Base-by-base conservation (phyloP, 2,113 vertebrate species). In the Cyprinodon tularosa region DNA sequence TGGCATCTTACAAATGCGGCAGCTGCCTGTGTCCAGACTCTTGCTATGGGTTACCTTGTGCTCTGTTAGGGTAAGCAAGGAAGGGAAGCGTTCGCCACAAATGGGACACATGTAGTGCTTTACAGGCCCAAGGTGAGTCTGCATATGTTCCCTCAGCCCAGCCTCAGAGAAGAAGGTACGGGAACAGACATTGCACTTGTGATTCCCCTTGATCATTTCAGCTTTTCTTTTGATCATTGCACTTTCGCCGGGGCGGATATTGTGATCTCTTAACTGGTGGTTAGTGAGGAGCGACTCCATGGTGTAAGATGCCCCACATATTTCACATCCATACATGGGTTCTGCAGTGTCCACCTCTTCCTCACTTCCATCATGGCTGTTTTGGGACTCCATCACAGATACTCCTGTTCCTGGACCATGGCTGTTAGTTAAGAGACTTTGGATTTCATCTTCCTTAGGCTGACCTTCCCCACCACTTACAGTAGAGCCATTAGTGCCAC, bases 101-200 rank as follows among this genome's bases (percentile, higher is more conserved):
- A 99, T 99, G 12, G 98, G 98, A 89, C 98, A 99, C 98, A 99
- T 99, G 83, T 99, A 99, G 92, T 99, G 98, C 91, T 99, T 99
- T 84, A 98, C 98, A 9, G 98, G 98, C 79, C 98, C 98, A 76
- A 98, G 93, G 95, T 99, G 98, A 40, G 98, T 99, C 92, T 99
- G 98, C 95, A 98, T 97, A 81, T 99, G 98, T 71, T 99, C 98
- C 48, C 97, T 96, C 66, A 99, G 95, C 38, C 98, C 98, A 1
- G 96, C 94, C 90, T 99, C 98, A 1, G 98, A 99, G 92, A 99
- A 99, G 95, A 99, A 99, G 82, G 98, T 99, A 88, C 98, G 95
- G 44, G 97, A 97, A 90, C 98, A 99, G 71, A 99, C 97, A 62
- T 97, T 98, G 90, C 98, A 99, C 94, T 99, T 99, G 89, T 99